These are phyloP conservation scores for Gorsachius goisagi DNA, from an alignment of 2,113 vertebrate species.

Conservation along the genomic window DNA sequence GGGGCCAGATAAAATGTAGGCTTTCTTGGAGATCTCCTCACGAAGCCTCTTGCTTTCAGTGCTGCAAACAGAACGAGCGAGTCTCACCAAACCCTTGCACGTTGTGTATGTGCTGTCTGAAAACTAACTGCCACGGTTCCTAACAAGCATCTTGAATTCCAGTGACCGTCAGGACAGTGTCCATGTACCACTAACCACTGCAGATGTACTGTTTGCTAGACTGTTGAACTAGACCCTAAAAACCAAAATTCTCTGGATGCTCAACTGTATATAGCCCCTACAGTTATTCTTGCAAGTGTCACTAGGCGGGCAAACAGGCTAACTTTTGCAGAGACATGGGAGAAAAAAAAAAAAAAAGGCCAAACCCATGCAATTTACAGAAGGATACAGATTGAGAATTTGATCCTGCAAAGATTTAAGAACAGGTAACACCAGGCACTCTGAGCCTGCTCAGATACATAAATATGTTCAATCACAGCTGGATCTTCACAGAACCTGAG, in stretches of 20 bases:
- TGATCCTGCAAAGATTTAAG: fast-evolving
- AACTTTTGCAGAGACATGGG: background rate
- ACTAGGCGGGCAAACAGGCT: background rate
- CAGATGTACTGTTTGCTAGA: fast-evolving
- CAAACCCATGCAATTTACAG: background rate
- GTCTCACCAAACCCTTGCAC: background rate
- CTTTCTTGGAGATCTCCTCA: background rate
- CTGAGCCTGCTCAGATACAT: background rate
- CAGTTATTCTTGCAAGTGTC: background rate
- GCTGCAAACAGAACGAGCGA: fast-evolving
- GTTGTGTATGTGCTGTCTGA: fast-evolving
- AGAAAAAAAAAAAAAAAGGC: too few relatives aligned
- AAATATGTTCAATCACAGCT: background rate
- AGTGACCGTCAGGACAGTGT: background rate
- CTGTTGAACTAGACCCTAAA: background rate
- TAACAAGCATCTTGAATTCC: background rate
- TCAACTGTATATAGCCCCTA: background rate
- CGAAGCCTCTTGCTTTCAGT: background rate
- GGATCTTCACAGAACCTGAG: background rate
- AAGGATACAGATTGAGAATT: background rate
- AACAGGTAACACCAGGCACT: background rate
- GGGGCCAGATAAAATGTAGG: background rate
- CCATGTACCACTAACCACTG: fast-evolving
- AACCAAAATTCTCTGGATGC: fast-evolving
- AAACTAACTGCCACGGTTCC: background rate